A percentile compares a stretch with the other conserved stretches of the same genome.
Evolutionary conservation across 2,797 vertebrate genomes (phyloP).

Genomic region (Argentina silus): DNA sequence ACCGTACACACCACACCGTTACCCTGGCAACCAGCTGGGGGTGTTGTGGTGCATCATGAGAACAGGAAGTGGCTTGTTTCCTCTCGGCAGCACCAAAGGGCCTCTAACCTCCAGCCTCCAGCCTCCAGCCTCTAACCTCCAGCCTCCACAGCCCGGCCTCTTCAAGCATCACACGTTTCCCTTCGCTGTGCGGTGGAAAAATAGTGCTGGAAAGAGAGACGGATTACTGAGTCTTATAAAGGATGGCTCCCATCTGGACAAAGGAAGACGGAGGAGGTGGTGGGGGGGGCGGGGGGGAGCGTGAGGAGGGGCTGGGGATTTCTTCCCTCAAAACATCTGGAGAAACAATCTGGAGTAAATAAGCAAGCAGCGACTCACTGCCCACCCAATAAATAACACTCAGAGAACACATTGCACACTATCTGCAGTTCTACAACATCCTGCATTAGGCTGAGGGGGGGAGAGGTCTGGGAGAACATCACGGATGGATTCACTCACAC

Average conservation of each 20-base stretch:
- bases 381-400: constrained; percentile 79
- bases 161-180: constrained; percentile 54
- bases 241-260: constrained; percentile 79
- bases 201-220: constrained; percentile 53
- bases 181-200: constrained; percentile 55
- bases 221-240: constrained; percentile 71
- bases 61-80: too few species aligned
- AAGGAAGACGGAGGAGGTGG: constrained; percentile 43
- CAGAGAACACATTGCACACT: constrained; percentile 55
- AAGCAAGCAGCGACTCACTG: constrained; percentile 74
- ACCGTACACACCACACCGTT: too few species aligned
- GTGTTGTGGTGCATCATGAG: too few species aligned
- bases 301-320: constrained; percentile 54
- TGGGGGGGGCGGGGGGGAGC: constrained; percentile 20
- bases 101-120: too few species aligned
- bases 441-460: constrained; percentile 42
- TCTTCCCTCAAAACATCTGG: constrained; percentile 77
- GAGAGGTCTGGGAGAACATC: constrained; percentile 22
- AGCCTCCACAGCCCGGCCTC: not conserved
- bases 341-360: constrained; percentile 81
- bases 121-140: too few species aligned
- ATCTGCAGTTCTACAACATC: constrained; percentile 54
- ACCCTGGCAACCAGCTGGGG: too few species aligned
- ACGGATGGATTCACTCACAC: constrained; percentile 11
- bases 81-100: too few species aligned